Evolutionary conservation across 2,888 invertebrate species (phyloP).

Genomic region (Oasisia sp.): DNA sequence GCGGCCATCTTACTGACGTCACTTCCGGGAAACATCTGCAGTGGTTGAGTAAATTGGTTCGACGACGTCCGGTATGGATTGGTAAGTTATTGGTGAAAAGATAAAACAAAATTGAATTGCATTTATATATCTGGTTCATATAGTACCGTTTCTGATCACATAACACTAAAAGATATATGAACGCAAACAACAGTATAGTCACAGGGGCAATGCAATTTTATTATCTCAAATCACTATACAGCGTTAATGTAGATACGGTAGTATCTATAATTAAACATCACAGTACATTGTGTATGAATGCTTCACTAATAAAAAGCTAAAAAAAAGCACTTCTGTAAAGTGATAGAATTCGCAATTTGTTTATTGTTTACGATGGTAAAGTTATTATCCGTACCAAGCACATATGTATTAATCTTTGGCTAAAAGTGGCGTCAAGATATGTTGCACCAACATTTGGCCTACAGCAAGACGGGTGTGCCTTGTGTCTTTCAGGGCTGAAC

Average conservation of each 20-base stretch:
- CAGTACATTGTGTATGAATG: background rate
- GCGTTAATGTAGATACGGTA: too few species aligned
- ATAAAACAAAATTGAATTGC: background rate
- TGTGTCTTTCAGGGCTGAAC: conserved; percentile 54
- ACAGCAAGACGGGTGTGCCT: background rate
- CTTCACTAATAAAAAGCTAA: too few species aligned
- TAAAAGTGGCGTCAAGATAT: background rate
- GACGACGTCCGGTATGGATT: conserved; percentile 60
- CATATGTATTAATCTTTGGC: background rate
- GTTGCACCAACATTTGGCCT: background rate
- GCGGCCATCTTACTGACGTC: conserved; percentile 56
- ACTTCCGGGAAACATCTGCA: conserved; percentile 52
- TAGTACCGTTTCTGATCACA: background rate
- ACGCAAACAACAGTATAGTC: too few species aligned
- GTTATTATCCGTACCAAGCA: background rate
- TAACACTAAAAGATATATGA: background rate
- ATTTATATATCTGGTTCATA: background rate
- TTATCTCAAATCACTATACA: too few species aligned
- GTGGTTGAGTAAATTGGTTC: conserved; percentile 53
- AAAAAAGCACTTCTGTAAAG: background rate
- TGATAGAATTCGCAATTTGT: background rate
- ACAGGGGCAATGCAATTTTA: too few species aligned
- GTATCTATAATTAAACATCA: background rate
- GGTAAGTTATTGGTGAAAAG: conserved; percentile 45
- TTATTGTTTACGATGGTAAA: conserved; percentile 14